Evolutionary conservation across 2,888 invertebrate species (phyloP).

Genomic region (Gymnocheta viridis): DNA sequence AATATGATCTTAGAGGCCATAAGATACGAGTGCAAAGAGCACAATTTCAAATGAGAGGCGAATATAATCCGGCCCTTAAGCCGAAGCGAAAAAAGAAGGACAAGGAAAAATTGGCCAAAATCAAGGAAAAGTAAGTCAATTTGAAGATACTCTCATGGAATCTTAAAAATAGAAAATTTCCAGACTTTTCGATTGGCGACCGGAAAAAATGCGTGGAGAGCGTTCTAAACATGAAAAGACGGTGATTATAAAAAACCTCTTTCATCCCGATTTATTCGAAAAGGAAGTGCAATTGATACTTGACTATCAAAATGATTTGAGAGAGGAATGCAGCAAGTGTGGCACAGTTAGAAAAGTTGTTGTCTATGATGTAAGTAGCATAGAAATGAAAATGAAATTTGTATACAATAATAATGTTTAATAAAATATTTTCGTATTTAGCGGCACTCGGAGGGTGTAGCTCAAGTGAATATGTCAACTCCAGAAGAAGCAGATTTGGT

Average conservation of each 20-base stretch:
- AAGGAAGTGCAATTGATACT: slow-evolving; percentile 93
- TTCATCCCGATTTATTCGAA: slow-evolving; percentile 94
- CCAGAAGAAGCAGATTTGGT: slow-evolving; percentile 96
- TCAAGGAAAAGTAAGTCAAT: slow-evolving; percentile 90
- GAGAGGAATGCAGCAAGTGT: slow-evolving; percentile 94
- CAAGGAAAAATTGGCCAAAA: slow-evolving; percentile 94
- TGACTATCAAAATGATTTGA: slow-evolving; percentile 94
- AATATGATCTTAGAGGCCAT: slow-evolving; percentile 89
- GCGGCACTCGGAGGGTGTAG: slow-evolving; percentile 97
- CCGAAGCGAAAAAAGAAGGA: slow-evolving; percentile 95
- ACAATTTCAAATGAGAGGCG: slow-evolving; percentile 96
- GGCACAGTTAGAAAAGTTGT: slow-evolving; percentile 96
- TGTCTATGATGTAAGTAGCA: slow-evolving; percentile 90
- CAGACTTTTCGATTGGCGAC: slow-evolving; percentile 97
- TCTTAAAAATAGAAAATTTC: neutral
- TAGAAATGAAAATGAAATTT: neutral
- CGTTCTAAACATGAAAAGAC: slow-evolving; percentile 93
- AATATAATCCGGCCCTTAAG: slow-evolving; percentile 95
- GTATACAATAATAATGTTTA: neutral
- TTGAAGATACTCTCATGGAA: neutral
- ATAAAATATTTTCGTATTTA: slow-evolving; percentile 76
- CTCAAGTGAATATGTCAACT: slow-evolving; percentile 93
- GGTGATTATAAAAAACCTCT: slow-evolving; percentile 96
- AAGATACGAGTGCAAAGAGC: slow-evolving; percentile 95
- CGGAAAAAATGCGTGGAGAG: slow-evolving; percentile 94